Conservation (phyloP, 2,888 invertebrate genomes). For the Hirtodrosophila alboralis region DNA sequence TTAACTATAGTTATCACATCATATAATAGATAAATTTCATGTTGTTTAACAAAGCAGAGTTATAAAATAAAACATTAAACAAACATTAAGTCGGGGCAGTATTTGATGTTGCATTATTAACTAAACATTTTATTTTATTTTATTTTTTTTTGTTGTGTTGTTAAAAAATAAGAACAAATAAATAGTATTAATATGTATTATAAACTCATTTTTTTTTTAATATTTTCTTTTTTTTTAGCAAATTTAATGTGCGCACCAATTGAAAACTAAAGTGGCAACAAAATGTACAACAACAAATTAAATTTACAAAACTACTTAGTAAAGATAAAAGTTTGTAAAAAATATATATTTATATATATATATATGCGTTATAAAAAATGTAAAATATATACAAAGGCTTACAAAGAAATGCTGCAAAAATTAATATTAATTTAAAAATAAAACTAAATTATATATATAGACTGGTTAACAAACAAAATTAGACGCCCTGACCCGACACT, state of each 20-base stretch:
- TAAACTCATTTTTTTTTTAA: conserved; percentile 26
- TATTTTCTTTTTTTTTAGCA: conserved; percentile 38
- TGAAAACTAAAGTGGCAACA: conserved; percentile 35
- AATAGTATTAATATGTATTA: conserved; percentile 66
- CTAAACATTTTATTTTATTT: conserved; percentile 74
- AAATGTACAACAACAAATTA: conserved; percentile 57
- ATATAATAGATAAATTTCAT: conserved; percentile 74
- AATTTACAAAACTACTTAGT: conserved; percentile 55
- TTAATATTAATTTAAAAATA: conserved; percentile 28
- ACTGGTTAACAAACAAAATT: conserved; percentile 70
- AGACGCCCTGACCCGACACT: conserved; percentile 33
- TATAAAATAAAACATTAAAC: conserved; percentile 63
- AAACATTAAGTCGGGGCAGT: conserved; percentile 78
- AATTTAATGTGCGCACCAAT: conserved; percentile 51
- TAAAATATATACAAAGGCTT: conserved; percentile 38
- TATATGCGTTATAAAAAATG: conserved; percentile 13
- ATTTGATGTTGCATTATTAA: conserved; percentile 74
- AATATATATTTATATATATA: conserved; percentile 12
- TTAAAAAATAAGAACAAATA: conserved; percentile 79
- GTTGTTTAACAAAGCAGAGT: conserved; percentile 68
- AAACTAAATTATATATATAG: conserved; percentile 38
- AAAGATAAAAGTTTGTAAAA: conserved; percentile 30
- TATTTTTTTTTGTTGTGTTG: too few relatives aligned
- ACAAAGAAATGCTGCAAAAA: conserved; percentile 52
- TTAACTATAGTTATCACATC: conserved; percentile 80